Base-by-base conservation (phyloP, 2,888 invertebrate genomes). In the Agapostemon virescens region DNA sequence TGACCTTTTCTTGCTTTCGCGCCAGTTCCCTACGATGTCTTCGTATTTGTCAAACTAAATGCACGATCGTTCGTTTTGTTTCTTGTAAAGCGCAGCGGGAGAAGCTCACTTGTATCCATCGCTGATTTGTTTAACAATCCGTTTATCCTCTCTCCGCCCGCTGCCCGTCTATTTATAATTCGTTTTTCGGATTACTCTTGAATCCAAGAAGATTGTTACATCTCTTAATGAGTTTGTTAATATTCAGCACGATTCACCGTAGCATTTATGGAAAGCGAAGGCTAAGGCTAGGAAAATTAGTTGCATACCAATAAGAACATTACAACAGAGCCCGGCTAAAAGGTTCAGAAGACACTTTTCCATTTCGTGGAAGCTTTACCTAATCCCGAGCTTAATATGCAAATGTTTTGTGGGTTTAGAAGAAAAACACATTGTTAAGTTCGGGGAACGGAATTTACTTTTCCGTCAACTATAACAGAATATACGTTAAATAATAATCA, bases 341-440 rank as follows among this genome's bases (percentile, higher is more conserved):
- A 64, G 64, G 38, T 64, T 64, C 38, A 38, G 64, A 40, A 23
- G 40, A 66, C 40, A 66, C 40, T 66, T 66, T 40, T 42, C 66
- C 66, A 66, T 66, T 42, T 66, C 26, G 42, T 17, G 67, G 67
- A 42, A 42, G 67, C 42, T 45, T 45, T 30, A 30, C 42, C 20
- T 42, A 45, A 67, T 67, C 42, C 42, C 17, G 15, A 9, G 30
- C 7, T 67, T 67, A 45, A 67, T 67, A 42, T 45, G 42, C 42
- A 45, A 67, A 67, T 30, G 20, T 67, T 67, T 45, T 20, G 30
- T n/a, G 17, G 42, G 7, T 30, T 30, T 40, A 40, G n/a, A 40
- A 40, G 40, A 66, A 40, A 66, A 40, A 23, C 40, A 66, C 23
- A 38, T 66, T 42, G 40, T 40, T 15, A 23, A 9, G 15, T 40